A percentile compares a stretch with the other conserved stretches of the same genome.
Conservation (phyloP, 1,140 invertebrate genomes). For the Drosophila obscura region DNA sequence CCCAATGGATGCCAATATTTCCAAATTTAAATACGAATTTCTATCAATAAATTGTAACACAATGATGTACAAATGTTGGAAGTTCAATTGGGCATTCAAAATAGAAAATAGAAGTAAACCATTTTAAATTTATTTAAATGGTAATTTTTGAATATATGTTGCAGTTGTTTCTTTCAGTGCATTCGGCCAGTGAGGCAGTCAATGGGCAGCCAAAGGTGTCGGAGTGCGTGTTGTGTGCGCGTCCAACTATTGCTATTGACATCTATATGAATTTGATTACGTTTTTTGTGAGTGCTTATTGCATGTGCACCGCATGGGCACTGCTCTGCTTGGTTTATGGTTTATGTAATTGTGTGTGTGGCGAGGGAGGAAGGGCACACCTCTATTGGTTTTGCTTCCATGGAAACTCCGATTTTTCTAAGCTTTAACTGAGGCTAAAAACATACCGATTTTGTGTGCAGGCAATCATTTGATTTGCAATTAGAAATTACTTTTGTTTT, state of each 20-base stretch:
- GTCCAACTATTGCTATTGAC: slow-evolving; percentile 48
- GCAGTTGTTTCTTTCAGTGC: too few relatives aligned
- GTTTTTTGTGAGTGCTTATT: slow-evolving; percentile 32
- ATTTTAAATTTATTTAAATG: too few relatives aligned
- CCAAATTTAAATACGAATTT: too few relatives aligned
- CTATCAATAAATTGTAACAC: too few relatives aligned
- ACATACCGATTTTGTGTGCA: too few relatives aligned
- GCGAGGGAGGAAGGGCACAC: slow-evolving; percentile 2
- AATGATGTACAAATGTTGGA: too few relatives aligned
- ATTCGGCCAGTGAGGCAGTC: slow-evolving; percentile 22
- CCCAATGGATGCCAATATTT: too few relatives aligned
- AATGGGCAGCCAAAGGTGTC: slow-evolving; percentile 57
- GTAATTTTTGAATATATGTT: too few relatives aligned
- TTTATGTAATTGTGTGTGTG: slow-evolving; percentile 25
- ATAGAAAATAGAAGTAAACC: too few relatives aligned
- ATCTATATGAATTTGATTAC: slow-evolving; percentile 72
- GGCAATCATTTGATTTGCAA: too few relatives aligned
- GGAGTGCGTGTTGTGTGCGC: slow-evolving; percentile 40
- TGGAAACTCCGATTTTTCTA: slow-evolving; percentile 21
- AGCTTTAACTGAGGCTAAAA: background rate
- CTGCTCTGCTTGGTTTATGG: slow-evolving; percentile 17
- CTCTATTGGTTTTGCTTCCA: slow-evolving; percentile 1
- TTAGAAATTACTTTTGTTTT: too few relatives aligned
- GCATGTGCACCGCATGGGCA: slow-evolving; percentile 4
- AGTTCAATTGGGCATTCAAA: too few relatives aligned